Conservation (phyloP, 2,113 vertebrate genomes). For the Rostratula benghalensis region DNA sequence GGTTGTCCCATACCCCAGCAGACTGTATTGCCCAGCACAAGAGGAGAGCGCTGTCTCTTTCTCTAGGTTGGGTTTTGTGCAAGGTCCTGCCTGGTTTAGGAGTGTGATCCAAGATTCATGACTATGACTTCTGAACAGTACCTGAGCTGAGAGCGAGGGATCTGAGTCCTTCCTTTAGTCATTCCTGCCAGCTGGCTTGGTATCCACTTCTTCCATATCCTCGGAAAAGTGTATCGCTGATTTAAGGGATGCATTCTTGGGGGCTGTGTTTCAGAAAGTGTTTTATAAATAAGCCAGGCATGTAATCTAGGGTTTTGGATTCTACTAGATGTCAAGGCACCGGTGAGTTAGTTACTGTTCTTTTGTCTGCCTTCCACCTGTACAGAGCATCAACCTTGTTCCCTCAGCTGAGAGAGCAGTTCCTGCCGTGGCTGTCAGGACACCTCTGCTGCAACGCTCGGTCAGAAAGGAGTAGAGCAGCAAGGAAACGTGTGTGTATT, state of each 20-base stretch:
- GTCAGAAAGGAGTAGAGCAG: not conserved
- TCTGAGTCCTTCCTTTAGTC: not conserved
- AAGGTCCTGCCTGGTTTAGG: not conserved
- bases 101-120: not conserved
- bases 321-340: not conserved
- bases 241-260: not conserved
- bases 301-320: not conserved
- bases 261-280: not conserved
- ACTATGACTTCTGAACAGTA: not conserved
- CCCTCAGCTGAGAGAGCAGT: not conserved
- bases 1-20: not conserved
- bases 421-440: not conserved
- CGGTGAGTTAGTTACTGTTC: not conserved
- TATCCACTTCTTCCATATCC: not conserved
- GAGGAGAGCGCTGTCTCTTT: not conserved
- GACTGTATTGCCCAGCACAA: not conserved
- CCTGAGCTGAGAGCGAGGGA: not conserved
- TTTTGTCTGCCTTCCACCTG: not conserved
- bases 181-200: not conserved
- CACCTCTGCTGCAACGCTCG: accelerated
- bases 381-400: not conserved
- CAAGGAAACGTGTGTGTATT: not conserved
- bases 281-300: not conserved
- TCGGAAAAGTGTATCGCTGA: not conserved
- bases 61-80: not conserved